Base-by-base conservation (phyloP, 2,113 vertebrate genomes). In the Climacteris rufus region DNA sequence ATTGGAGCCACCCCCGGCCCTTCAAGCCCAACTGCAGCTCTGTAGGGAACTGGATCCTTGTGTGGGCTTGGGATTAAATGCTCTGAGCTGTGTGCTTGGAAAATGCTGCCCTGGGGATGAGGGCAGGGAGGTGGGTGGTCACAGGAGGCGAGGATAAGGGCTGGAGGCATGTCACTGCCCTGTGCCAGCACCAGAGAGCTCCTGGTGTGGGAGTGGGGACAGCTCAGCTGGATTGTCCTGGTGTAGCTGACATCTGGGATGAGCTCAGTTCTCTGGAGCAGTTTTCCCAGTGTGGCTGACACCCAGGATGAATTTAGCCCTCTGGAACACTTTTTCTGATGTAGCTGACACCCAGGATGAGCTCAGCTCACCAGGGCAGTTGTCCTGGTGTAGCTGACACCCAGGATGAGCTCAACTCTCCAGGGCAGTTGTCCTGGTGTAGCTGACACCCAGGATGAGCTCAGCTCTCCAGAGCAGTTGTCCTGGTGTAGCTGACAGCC, bases 1-100 rank as follows among this genome's bases (percentile, higher is more conserved):
- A 11, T 39, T 4, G 0, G 40, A 27, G 13, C 52, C 15, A 0
- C 2, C 18, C 84, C 87, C 77, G 8, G 37, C 42, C 53, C 66
- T 2, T 0, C 0, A 0, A 3, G 15, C 79, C 59, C 6, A 12
- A 28, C 80, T 60, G 37, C 28, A 6, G 69, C 93, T 59, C 74
- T 2, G 3, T n/a, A 83, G 75, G 85, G 56, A 89, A 2, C 68
- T 5, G 7, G 30, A 90, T 63, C 45, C 10, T 69, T 63, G 53
- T 53, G 75, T 65, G 82, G 63, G 25, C 10, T 65, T 45, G 88
- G 82, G 80, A 53, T 93, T 52, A 42, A 90, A 80, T 8, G 16
- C 66, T 72, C 42, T 42, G 37, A 22, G 68, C 79, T 37, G 70
- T 6, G 15, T 42, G 15, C 60, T 89, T 50, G 84, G 49, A 31